Percentiles rank a stretch among this genome's conserved stretches.
Conservation (phyloP, 2,797 vertebrate genomes). For the Intellagama lesueurii region DNA sequence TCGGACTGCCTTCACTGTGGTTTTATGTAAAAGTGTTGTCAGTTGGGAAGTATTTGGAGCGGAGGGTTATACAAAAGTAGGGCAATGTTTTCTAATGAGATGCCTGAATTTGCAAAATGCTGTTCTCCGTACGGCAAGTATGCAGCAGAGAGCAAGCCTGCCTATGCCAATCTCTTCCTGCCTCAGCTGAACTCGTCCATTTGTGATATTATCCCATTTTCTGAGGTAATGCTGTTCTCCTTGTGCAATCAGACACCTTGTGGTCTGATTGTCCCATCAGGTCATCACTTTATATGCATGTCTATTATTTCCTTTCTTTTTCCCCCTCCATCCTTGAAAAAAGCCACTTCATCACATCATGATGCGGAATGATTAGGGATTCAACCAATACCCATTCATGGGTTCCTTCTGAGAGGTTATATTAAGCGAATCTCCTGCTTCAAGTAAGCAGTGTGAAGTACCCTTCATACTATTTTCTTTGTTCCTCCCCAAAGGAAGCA, state of each 20-base stretch:
- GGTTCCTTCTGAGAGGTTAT: background rate
- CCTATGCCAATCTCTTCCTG: slow-evolving; percentile 6
- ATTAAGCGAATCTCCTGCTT: background rate
- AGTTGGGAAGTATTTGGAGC: slow-evolving; percentile 41
- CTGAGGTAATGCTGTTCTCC: slow-evolving; percentile 13
- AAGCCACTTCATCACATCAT: background rate
- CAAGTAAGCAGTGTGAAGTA: background rate
- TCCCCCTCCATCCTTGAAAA: background rate
- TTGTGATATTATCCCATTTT: slow-evolving; percentile 2
- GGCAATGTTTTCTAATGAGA: slow-evolving; percentile 57
- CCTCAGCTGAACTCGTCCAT: background rate
- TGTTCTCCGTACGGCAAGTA: slow-evolving; percentile 59
- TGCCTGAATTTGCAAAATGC: slow-evolving; percentile 58
- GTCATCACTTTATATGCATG: background rate
- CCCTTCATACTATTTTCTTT: background rate
- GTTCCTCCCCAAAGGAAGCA: background rate
- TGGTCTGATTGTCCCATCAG: slow-evolving; percentile 6
- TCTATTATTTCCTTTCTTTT: background rate
- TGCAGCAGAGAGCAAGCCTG: slow-evolving; percentile 33
- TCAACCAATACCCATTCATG: background rate
- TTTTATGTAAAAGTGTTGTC: slow-evolving; percentile 41
- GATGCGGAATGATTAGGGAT: background rate
- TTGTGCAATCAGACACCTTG: background rate
- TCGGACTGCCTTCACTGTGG: background rate
- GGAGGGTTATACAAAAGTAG: slow-evolving; percentile 56